Conservation (phyloP, 1,140 invertebrate species). For the Anoplophora glabripennis region DNA sequence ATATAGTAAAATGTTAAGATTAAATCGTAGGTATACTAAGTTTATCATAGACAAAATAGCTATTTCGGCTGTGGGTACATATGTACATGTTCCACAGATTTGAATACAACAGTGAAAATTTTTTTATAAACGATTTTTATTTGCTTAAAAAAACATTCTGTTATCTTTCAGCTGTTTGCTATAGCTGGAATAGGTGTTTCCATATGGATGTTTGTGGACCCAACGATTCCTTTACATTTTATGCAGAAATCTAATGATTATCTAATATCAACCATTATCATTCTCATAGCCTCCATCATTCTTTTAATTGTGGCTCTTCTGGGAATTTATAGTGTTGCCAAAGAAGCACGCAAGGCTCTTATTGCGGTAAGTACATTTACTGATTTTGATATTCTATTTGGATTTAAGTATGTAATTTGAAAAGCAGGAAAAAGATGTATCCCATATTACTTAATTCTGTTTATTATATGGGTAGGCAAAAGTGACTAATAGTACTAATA, state of each 20-base stretch:
- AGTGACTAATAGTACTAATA: no score
- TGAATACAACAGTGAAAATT: no score
- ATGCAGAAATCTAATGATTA: constrained; percentile 68
- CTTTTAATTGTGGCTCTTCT: constrained; percentile 84
- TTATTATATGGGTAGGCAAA: no score
- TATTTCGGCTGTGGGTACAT: no score
- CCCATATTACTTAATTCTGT: no score
- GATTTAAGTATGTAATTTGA: no score
- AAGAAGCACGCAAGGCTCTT: constrained; percentile 84
- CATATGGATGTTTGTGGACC: constrained; percentile 76
- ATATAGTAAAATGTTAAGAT: no score
- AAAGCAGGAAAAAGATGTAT: no score
- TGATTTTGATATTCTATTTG: no score
- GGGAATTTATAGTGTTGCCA: constrained; percentile 86
- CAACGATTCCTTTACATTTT: constrained; percentile 68
- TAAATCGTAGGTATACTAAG: no score
- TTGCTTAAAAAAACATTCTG: constrained; percentile 9
- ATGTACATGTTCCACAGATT: no score
- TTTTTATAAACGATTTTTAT: neutral
- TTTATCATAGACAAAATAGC: no score
- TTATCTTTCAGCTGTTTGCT: constrained; percentile 67
- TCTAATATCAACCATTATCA: constrained; percentile 68
- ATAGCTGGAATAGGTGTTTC: constrained; percentile 61
- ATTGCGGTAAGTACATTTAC: constrained; percentile 75
- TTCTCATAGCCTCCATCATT: constrained; percentile 74